Evolutionary conservation across 1,140 invertebrate genomes (phyloP).

Genomic region (Colletes latitarsis): DNA sequence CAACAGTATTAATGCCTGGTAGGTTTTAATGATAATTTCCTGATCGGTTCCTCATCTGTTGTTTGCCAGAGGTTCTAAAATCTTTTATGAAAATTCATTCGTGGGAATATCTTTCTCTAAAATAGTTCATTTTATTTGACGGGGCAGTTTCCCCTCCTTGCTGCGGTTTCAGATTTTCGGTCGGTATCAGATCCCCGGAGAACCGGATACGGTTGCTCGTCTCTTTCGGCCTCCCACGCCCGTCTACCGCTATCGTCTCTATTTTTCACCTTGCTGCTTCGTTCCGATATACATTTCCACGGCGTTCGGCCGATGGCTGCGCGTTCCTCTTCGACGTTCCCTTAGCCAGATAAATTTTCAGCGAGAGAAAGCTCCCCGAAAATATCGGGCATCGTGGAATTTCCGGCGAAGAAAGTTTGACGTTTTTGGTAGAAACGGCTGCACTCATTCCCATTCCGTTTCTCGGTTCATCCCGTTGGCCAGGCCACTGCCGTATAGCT

Average conservation of each 20-base stretch:
- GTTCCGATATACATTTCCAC: slow-evolving; percentile 11
- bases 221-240: neutral
- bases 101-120: neutral
- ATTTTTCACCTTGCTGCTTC: slow-evolving; percentile 19
- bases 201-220: neutral
- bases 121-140: neutral
- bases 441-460: slow-evolving; percentile 44
- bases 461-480: slow-evolving; percentile 20
- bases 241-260: neutral
- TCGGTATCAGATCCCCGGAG: neutral
- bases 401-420: slow-evolving; percentile 13
- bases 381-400: slow-evolving; percentile 14
- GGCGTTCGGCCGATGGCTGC: neutral
- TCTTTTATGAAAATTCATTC: neutral
- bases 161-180: slow-evolving; percentile 10
- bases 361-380: slow-evolving; percentile 11
- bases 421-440: slow-evolving; percentile 38
- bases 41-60: too few species aligned
- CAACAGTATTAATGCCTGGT: too few species aligned
- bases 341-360: neutral
- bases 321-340: neutral
- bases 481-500: slow-evolving; percentile 54
- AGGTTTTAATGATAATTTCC: too few species aligned
- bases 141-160: neutral
- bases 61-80: too few species aligned